These are phyloP conservation scores for Myanophis thanlyinensis DNA, from an alignment of 2,113 vertebrate species.

Conservation along the genomic window DNA sequence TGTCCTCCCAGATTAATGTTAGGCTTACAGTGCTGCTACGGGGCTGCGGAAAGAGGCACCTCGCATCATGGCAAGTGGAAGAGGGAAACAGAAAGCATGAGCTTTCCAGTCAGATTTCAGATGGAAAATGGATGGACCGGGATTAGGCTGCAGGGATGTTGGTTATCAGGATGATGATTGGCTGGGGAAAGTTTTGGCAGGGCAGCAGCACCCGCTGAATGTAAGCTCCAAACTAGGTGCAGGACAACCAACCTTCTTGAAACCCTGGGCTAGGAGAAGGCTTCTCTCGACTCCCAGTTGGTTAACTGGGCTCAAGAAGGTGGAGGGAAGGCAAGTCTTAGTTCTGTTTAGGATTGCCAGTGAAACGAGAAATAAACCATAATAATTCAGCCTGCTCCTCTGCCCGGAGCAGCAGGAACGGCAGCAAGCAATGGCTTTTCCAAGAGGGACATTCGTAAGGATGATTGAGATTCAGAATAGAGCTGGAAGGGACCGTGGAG, in stretches of 20 bases:
- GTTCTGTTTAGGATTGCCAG: no score
- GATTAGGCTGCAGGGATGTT: not conserved
- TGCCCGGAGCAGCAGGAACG: no score
- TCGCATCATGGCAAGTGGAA: not conserved
- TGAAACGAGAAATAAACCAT: no score
- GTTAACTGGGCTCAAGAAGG: not conserved
- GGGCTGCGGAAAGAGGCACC: not conserved
- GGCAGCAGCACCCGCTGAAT: not conserved
- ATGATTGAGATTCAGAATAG: not conserved
- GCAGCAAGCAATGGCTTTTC: not conserved
- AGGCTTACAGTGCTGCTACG: not conserved
- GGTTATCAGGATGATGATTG: not conserved
- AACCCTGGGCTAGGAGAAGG: not conserved
- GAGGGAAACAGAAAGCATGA: not conserved
- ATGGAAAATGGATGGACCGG: not conserved
- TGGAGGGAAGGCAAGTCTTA: not conserved
- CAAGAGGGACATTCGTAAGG: not conserved
- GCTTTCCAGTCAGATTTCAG: not conserved
- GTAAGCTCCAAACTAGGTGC: not conserved
- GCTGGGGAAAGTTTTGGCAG: not conserved
- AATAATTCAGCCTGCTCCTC: no score
- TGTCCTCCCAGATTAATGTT: not conserved
- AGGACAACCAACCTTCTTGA: not conserved
- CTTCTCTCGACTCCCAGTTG: not conserved
- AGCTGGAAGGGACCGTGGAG: no score